Conservation (phyloP, 1,140 invertebrate species). For the Tetramorium alpestre region DNA sequence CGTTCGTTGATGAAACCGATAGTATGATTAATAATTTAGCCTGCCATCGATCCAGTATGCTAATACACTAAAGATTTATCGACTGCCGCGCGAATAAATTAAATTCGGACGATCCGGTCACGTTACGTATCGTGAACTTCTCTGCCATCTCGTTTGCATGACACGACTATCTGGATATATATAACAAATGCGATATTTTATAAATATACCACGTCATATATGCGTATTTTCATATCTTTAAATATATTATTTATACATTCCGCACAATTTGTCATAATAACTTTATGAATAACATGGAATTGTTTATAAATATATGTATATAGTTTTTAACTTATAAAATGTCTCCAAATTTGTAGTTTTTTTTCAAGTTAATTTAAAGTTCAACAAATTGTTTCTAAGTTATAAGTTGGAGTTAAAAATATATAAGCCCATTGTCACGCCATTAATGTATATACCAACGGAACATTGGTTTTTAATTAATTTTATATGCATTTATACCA, state of each 20-base stretch:
- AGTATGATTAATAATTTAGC: conserved; percentile 73
- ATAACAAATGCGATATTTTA: conserved; percentile 58
- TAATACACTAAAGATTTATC: conserved; percentile 62
- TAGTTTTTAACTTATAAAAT: neutral
- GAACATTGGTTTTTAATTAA: neutral
- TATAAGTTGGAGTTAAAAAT: neutral
- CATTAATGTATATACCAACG: neutral
- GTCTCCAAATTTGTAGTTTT: neutral
- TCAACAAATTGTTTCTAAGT: neutral
- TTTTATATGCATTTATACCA: neutral
- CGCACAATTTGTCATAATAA: conserved; percentile 12
- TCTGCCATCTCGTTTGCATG: conserved; percentile 35
- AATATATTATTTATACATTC: conserved; percentile 30
- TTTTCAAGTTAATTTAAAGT: neutral
- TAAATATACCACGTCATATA: conserved; percentile 57
- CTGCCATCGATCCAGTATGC: conserved; percentile 59
- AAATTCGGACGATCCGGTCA: conserved; percentile 52
- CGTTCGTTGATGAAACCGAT: conserved; percentile 70
- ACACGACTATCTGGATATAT: conserved; percentile 7
- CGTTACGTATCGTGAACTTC: conserved; percentile 27
- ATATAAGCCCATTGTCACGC: neutral
- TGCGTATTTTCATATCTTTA: conserved; percentile 35
- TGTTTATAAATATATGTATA: neutral
- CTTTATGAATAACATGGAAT: conserved; percentile 8
- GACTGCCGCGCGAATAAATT: conserved; percentile 63